A percentile compares a stretch with the other conserved stretches of the same genome.
Evolutionary conservation across 2,113 vertebrate genomes (phyloP).

Genomic region (Saguinus imperator): DNA sequence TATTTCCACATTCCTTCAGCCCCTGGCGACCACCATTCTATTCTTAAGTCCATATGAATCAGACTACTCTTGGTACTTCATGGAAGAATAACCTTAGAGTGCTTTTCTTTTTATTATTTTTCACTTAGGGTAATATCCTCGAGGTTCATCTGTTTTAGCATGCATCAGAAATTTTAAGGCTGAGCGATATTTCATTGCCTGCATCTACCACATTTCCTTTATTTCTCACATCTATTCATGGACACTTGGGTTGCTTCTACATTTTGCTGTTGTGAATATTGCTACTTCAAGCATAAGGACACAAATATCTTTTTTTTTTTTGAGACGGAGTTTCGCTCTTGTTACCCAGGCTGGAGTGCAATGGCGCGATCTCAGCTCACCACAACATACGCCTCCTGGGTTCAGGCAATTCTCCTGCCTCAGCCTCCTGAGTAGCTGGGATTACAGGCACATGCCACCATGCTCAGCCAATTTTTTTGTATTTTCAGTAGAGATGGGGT

Average conservation of each 20-base stretch:
- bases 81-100: background rate
- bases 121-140: background rate
- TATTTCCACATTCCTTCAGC: background rate
- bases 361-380: too few species aligned
- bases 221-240: background rate
- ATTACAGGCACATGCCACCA: too few species aligned
- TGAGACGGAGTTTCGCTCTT: too few species aligned
- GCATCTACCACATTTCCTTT: background rate
- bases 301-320: background rate
- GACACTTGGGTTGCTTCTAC: background rate
- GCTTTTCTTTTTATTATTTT: background rate
- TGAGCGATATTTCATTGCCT: background rate
- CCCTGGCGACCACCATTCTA: background rate
- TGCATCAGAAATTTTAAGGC: background rate
- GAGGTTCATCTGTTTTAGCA: background rate
- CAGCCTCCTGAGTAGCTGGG: too few species aligned
- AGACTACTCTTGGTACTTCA: background rate
- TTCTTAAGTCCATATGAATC: background rate
- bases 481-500: too few species aligned
- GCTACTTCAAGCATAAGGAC: background rate
- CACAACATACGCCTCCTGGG: too few species aligned
- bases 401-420: too few species aligned
- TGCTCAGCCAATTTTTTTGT: too few species aligned
- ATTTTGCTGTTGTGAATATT: background rate
- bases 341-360: too few species aligned